Evolutionary conservation across 2,888 invertebrate species (phyloP), one percentile per base, ranked within the genome.

Genomic region (Agrochola macilenta): DNA sequence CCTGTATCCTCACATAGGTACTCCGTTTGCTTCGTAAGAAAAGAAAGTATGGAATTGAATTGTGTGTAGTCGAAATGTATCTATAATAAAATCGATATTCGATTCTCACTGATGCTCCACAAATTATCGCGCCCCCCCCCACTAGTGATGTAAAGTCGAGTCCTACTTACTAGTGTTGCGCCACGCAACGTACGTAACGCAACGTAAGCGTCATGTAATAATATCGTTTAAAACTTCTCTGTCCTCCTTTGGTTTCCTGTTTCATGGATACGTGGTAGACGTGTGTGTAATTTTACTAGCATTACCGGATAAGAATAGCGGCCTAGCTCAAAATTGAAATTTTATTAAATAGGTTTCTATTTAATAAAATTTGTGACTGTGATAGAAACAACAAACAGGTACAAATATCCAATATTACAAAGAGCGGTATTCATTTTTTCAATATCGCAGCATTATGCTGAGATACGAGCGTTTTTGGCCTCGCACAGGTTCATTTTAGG

Each of bases 161-260:
- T 76, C 86, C 83, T 66, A 83, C 86, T 76, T 85, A 71, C 77
- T 78, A 72, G 83, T 76, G 83, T 84, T 84, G 86, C 84, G 79
- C 76, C 86, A 84, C 61, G 23, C 52, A 43, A 69, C 68, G 86
- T 86, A 89, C 85, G 52, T 63, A 66, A 64, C 66, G 84, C 54
- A 63, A 49, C 89, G 86, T 89, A 89, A 89, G 85, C 69, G 35
- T 79, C 79, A 86, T 83, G 90, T 89, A 89, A 78, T 46, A 71
- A 86, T 80, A 77, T 78, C 81, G 82, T 71, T 87, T 79, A 74
- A 82, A 79, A 78, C 79, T 35, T 35, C 46, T 30, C 30, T 83
- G 86, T 81, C 82, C 82, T 81, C 82, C 60, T 79, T 82, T 74
- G 23, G 71, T 82, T 87, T 87, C 88, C 80, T 81, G 87, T 87